Evolutionary conservation across 2,888 invertebrate species (phyloP).

Genomic region (Drosophila setosimentum): DNA sequence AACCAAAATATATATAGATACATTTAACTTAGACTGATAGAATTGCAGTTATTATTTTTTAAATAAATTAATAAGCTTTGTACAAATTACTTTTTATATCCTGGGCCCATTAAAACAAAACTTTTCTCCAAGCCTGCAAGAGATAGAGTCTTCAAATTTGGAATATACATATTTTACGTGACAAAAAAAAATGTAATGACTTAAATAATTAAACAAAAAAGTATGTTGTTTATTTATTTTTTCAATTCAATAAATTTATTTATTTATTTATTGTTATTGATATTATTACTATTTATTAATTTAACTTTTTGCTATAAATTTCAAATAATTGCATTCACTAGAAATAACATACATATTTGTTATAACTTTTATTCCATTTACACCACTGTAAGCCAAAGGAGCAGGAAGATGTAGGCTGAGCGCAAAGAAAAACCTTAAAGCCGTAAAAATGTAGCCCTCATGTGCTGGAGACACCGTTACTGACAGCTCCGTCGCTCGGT

Average conservation of each 20-base stretch:
- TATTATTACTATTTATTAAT: neutral
- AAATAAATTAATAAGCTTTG: neutral
- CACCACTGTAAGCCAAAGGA: neutral
- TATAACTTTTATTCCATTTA: too few species aligned
- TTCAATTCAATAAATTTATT: neutral
- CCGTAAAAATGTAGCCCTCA: conserved; percentile 70
- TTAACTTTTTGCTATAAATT: accelerated
- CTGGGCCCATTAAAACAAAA: too few species aligned
- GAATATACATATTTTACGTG: neutral
- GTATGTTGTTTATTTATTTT: neutral
- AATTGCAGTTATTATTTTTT: too few species aligned
- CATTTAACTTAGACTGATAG: neutral
- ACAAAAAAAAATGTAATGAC: accelerated
- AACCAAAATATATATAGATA: neutral
- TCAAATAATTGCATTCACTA: neutral
- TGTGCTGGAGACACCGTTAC: conserved; percentile 72
- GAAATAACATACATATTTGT: neutral
- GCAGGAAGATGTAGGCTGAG: conserved; percentile 12
- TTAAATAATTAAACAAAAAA: neutral
- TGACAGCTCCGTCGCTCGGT: conserved; percentile 49
- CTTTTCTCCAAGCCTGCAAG: too few species aligned
- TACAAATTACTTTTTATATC: too few species aligned
- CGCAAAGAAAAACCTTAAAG: conserved; percentile 53
- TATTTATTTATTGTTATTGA: neutral
- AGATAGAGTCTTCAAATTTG: neutral